Conservation (phyloP, 2,113 vertebrate species). For the Butastur rufipennis region DNA sequence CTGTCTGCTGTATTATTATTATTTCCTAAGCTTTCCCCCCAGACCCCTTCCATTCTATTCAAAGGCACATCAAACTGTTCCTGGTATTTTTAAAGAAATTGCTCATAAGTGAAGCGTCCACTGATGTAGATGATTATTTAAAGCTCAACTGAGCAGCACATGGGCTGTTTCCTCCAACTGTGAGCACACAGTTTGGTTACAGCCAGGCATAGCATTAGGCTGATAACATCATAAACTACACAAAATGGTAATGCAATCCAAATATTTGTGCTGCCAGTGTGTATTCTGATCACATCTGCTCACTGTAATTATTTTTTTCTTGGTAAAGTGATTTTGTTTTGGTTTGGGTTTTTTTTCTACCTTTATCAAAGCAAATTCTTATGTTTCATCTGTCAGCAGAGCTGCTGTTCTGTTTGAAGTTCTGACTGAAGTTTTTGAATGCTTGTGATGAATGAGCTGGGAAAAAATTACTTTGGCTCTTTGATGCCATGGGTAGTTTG, state of each 20-base stretch:
- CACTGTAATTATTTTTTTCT: background rate
- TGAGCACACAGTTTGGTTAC: background rate
- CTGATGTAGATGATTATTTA: slow-evolving; percentile 7
- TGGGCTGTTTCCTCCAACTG: background rate
- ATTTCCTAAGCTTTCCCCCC: background rate
- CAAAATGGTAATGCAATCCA: background rate
- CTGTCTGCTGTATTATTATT: background rate
- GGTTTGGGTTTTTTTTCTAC: background rate
- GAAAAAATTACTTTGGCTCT: background rate
- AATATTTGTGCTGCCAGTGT: background rate
- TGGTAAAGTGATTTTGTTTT: background rate
- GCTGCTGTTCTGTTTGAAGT: background rate
- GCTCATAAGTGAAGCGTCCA: background rate
- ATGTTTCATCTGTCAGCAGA: background rate
- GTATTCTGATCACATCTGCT: background rate
- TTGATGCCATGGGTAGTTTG: background rate
- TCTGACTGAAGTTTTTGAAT: background rate
- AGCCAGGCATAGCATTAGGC: background rate
- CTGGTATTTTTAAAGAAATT: background rate
- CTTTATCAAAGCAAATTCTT: background rate
- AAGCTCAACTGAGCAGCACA: background rate
- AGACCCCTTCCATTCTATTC: background rate
- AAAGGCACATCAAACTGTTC: background rate
- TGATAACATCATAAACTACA: background rate
- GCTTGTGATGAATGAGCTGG: background rate